phyloP scores from a whole-genome alignment of 1,140 invertebrate species.

The Magallana angulata region DNA sequence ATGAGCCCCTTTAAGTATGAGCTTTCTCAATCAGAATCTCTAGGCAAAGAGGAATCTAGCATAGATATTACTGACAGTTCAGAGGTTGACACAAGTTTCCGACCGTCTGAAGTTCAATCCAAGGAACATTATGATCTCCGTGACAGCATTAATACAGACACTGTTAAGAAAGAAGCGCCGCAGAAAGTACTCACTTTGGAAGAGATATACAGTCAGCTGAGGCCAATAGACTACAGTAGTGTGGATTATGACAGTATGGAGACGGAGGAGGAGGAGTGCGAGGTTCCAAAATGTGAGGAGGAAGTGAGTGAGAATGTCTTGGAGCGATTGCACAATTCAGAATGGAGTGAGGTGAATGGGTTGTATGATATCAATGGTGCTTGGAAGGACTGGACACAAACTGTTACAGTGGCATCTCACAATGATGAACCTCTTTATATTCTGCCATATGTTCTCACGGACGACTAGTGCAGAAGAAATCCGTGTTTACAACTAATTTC shows the following conservation, averaged over 20 bases:
- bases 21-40: conserved; percentile 61
- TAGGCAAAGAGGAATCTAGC: conserved; percentile 45
- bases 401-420: conserved; percentile 85
- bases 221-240: conserved; percentile 83
- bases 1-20: conserved; percentile 71
- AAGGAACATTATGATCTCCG: conserved; percentile 51
- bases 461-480: conserved; percentile 74
- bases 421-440: conserved; percentile 88
- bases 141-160: conserved; percentile 21
- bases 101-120: conserved; percentile 51
- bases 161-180: background rate
- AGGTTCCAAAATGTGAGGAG: conserved; percentile 54
- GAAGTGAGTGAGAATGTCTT: conserved; percentile 78
- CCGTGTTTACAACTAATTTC: conserved; percentile 20
- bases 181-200: conserved; percentile 62
- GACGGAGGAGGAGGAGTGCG: conserved; percentile 58
- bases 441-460: conserved; percentile 95
- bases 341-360: conserved; percentile 84
- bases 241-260: conserved; percentile 81
- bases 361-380: conserved; percentile 81
- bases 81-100: conserved; percentile 49
- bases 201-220: conserved; percentile 80
- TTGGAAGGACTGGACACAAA: conserved; percentile 92
- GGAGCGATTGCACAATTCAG: conserved; percentile 78
- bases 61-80: conserved; percentile 54